phyloP scores from a whole-genome alignment of 2,797 vertebrate genomes.

The Varecia variegata region DNA sequence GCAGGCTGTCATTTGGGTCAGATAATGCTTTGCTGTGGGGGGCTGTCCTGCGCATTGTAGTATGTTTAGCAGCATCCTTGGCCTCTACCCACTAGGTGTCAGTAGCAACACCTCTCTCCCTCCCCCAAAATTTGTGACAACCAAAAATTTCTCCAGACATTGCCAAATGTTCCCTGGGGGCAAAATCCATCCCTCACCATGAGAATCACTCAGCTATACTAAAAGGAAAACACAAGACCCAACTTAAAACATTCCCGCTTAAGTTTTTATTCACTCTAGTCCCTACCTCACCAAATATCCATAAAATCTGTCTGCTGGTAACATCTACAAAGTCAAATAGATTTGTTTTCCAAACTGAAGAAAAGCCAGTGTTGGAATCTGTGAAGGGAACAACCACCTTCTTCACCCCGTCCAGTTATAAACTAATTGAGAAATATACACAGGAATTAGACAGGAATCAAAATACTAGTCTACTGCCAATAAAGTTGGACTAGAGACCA shows the following conservation, averaged over 20 bases:
- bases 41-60: neutral
- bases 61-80: neutral
- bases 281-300: neutral
- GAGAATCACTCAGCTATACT: neutral
- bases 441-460: conserved; percentile 25
- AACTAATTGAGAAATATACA: conserved; percentile 27
- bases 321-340: conserved; percentile 14
- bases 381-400: neutral
- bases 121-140: neutral
- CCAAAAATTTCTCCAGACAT: neutral
- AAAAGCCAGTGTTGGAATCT: conserved; percentile 9
- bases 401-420: neutral
- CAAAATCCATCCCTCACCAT: neutral
- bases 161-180: neutral
- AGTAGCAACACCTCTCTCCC: neutral
- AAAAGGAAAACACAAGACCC: conserved; percentile 24
- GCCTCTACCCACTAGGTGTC: neutral
- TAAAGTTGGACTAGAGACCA: neutral
- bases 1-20: neutral
- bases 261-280: conserved; percentile 27
- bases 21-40: neutral
- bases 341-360: neutral
- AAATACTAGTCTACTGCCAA: conserved; percentile 33
- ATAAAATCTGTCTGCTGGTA: conserved; percentile 33
- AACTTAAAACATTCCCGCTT: conserved; percentile 14